phyloP scores from a whole-genome alignment of 2,113 vertebrate species.

The Anhinga anhinga region DNA sequence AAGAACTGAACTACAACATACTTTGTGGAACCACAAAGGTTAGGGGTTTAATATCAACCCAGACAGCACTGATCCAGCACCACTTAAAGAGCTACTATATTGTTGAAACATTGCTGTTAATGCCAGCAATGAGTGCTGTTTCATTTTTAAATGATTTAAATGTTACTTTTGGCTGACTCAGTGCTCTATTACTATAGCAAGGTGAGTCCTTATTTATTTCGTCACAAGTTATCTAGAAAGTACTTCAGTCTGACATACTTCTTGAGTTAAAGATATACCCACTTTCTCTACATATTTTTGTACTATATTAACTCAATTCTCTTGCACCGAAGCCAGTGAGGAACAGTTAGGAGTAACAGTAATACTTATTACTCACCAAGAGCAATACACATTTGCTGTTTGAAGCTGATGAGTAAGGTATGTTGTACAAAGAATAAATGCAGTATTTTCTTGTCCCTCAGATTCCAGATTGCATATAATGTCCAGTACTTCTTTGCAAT shows the following conservation, averaged over 20 bases:
- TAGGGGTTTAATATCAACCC: not conserved
- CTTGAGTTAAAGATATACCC: not conserved
- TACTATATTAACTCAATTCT: not conserved
- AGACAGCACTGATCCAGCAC: not conserved
- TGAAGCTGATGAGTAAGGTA: constrained; percentile 97
- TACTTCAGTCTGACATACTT: not conserved
- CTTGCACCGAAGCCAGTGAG: not conserved
- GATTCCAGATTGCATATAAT: constrained; percentile 95
- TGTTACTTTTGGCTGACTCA: not conserved
- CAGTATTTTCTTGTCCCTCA: constrained; percentile 93
- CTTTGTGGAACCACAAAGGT: not conserved
- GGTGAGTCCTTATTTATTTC: not conserved
- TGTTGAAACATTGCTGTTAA: not conserved
- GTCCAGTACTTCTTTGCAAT: constrained; percentile 94
- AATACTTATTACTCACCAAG: constrained; percentile 83
- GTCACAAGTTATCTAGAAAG: not conserved
- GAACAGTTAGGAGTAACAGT: not conserved
- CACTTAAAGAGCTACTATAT: not conserved
- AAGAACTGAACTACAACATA: not conserved
- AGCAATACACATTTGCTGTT: constrained; percentile 89
- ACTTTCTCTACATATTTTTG: not conserved
- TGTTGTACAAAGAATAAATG: constrained; percentile 95
- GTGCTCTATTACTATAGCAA: not conserved
- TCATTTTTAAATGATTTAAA: not conserved
- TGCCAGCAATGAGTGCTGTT: not conserved